Conservation (phyloP, 2,888 invertebrate species). For the Hypomecis atomaria region DNA sequence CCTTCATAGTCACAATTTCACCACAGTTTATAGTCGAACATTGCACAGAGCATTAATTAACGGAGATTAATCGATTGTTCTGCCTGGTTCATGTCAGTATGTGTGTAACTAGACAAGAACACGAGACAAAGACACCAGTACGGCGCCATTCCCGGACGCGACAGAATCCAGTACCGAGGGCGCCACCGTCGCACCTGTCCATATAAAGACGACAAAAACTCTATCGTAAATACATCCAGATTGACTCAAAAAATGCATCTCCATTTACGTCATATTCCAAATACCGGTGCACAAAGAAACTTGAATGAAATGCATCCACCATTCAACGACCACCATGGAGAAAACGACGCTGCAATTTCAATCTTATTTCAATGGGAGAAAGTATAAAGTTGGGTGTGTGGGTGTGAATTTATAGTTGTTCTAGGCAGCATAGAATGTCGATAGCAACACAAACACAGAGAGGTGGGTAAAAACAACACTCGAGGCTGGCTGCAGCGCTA, state of each 20-base stretch:
- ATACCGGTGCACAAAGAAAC: conserved; percentile 67
- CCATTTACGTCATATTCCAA: conserved; percentile 68
- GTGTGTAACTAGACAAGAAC: conserved; percentile 10
- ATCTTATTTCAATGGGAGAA: conserved; percentile 36
- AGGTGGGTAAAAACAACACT: conserved; percentile 75
- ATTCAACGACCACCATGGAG: conserved; percentile 57
- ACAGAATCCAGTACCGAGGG: conserved; percentile 23
- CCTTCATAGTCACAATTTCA: too few relatives aligned
- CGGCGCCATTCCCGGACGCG: conserved; percentile 29
- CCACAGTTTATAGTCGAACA: too few relatives aligned
- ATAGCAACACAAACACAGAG: conserved; percentile 74
- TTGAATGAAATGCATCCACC: conserved; percentile 75
- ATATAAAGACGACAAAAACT: conserved; percentile 31
- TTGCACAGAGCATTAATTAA: background rate
- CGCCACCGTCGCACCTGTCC: conserved; percentile 30
- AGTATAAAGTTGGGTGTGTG: conserved; percentile 40
- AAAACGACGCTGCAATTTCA: conserved; percentile 31
- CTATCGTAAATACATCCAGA: conserved; percentile 43
- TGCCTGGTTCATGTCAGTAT: conserved; percentile 2
- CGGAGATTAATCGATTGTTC: background rate
- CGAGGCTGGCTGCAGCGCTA: conserved; percentile 61
- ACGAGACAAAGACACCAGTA: conserved; percentile 21
- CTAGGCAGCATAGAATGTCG: conserved; percentile 63
- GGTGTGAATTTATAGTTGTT: conserved; percentile 46
- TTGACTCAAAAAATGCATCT: conserved; percentile 46